Conservation (phyloP, 2,888 invertebrate species). For the Dicycla oo region DNA sequence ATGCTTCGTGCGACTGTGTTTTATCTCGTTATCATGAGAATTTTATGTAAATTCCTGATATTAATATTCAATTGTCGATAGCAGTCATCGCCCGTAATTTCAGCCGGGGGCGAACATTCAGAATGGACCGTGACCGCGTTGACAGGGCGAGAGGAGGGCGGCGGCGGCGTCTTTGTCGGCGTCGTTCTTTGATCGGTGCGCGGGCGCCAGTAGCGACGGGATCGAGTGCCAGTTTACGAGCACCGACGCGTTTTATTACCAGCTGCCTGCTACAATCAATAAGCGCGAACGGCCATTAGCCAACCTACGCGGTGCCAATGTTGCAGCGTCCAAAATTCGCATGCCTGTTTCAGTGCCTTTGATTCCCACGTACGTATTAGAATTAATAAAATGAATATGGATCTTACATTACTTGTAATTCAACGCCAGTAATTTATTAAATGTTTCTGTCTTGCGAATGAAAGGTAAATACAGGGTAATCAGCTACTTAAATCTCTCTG, state of each 20-base stretch:
- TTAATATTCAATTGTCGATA: constrained; percentile 86
- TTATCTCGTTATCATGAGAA: constrained; percentile 73
- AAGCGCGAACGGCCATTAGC: constrained; percentile 78
- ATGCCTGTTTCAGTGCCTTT: constrained; percentile 66
- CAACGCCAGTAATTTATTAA: constrained; percentile 35
- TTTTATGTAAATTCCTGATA: constrained; percentile 80
- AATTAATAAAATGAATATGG: constrained; percentile 16
- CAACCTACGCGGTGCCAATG: constrained; percentile 71
- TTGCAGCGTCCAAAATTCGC: constrained; percentile 71
- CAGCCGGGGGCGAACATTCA: constrained; percentile 82
- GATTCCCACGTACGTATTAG: constrained; percentile 42
- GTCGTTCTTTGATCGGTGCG: constrained; percentile 83
- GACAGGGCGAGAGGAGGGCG: constrained; percentile 82
- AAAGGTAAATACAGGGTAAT: constrained; percentile 43
- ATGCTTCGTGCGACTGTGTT: constrained; percentile 68
- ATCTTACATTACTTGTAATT: constrained; percentile 3
- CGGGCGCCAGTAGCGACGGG: constrained; percentile 82
- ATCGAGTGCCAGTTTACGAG: constrained; percentile 88
- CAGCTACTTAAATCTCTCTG: constrained; percentile 31
- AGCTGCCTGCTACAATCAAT: constrained; percentile 83
- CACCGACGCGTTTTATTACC: constrained; percentile 84
- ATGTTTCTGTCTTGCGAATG: constrained; percentile 16
- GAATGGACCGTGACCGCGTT: constrained; percentile 86
- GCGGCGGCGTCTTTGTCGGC: constrained; percentile 85
- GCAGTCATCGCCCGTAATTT: constrained; percentile 84